Base-by-base conservation (phyloP, 2,113 vertebrate species). In the Mystacornis crossleyi region DNA sequence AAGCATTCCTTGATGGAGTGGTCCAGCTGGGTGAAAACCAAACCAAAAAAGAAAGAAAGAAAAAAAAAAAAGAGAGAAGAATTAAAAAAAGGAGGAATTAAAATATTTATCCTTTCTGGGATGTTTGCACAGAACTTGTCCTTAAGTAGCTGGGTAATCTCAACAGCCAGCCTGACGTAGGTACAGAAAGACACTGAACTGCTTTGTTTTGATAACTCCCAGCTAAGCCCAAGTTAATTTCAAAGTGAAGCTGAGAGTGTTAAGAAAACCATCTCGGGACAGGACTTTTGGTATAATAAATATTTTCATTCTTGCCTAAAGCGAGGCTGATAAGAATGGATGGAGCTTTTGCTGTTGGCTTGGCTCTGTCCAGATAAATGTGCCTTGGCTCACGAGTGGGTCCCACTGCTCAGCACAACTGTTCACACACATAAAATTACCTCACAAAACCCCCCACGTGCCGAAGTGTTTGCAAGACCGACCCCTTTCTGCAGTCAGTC, bases 81-180 rank as follows among this genome's bases (percentile, higher is more conserved):
- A n/a, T n/a, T n/a, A 21, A 8, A 13, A 36, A 38, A 18, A 42
- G 48, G 31, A 85, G 62, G 74, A 90, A 90, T 97, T 95, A 94
- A 81, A 96, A 90, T 94, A 90, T 95, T 96, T 94, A 81, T 84
- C 60, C 65, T 84, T 65, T 25, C 28, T 71, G 57, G 53, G 82
- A 74, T 96, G 93, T 96, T 96, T 97, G 90, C 90, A 86, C 65
- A 95, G 72, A 92, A 78, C 90, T 93, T 89, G 80, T 81, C 75
- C 65, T 74, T 72, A 60, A 40, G 75, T 93, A 92, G 86, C 61
- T 60, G 81, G 19, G 72, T 29, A 92, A 92, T 78, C 75, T 90
- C 24, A 89, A 40, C 71, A 74, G 64, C 26, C 60, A 66, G 69
- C 67, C 80, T 90, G 92, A 94, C 28, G 51, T 60, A 53, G 69